These are phyloP conservation scores for Mesoclemmys tuberculata DNA, from an alignment of 2,113 vertebrate species.

Conservation along the genomic window DNA sequence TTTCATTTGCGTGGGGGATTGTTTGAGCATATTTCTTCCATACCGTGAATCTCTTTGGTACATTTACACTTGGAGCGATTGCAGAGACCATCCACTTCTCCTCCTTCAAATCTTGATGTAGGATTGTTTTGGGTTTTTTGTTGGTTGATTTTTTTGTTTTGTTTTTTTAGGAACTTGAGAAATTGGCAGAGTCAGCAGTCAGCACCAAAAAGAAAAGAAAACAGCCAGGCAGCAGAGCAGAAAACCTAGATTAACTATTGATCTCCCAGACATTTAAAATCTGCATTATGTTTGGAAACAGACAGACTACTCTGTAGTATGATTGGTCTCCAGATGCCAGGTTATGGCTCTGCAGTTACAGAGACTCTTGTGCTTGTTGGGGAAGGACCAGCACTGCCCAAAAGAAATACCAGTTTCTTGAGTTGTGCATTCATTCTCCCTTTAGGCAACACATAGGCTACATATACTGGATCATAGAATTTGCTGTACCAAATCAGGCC, in stretches of 20 bases:
- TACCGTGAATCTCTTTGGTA: neutral
- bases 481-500: neutral
- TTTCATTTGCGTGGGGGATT: neutral
- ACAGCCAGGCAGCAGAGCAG: neutral
- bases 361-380: neutral
- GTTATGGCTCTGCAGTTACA: neutral
- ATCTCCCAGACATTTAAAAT: neutral
- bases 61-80: neutral
- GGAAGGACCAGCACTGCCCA: neutral
- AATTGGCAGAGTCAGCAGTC: neutral
- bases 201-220: neutral
- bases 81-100: neutral
- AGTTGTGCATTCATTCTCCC: neutral
- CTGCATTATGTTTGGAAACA: neutral
- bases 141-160: neutral
- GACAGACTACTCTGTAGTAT: conserved; percentile 22
- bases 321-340: conserved; percentile 33
- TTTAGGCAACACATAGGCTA: neutral
- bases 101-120: neutral
- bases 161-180: neutral
- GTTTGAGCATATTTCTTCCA: neutral
- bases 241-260: neutral
- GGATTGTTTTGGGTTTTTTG: too few species aligned
- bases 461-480: neutral
- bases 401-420: fast-evolving